A percentile compares a stretch with the other conserved stretches of the same genome.
These are phyloP conservation scores for Polydrusus pterygomalis DNA, from an alignment of 2,888 invertebrate species.

Conservation along the genomic window DNA sequence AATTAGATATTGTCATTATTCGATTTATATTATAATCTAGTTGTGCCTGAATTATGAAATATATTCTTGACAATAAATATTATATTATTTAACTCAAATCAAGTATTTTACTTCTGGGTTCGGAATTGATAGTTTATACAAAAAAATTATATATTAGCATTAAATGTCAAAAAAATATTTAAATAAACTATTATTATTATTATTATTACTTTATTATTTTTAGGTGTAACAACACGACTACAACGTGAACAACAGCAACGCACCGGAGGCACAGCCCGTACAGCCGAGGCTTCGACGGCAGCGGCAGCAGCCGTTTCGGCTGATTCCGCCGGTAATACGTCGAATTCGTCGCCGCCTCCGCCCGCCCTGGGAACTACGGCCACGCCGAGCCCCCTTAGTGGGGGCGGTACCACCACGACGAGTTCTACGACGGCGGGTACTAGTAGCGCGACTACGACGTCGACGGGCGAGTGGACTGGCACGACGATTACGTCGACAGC, in stretches of 20 bases:
- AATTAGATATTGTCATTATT: no score
- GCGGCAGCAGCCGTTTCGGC: constrained; percentile 63
- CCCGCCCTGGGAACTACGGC: constrained; percentile 56
- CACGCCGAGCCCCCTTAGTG: constrained; percentile 44
- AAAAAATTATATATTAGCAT: no score
- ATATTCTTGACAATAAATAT: no score
- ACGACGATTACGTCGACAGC: constrained; percentile 57
- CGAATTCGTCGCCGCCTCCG: constrained; percentile 63
- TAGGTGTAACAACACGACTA: constrained; percentile 88
- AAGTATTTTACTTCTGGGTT: no score
- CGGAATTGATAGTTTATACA: no score
- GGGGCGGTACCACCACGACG: constrained; percentile 45
- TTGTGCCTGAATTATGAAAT: no score
- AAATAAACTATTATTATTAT: no score
- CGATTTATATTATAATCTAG: no score
- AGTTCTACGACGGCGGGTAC: constrained; percentile 54
- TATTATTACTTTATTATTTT: not conserved
- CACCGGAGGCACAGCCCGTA: constrained; percentile 71
- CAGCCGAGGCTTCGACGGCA: constrained; percentile 49
- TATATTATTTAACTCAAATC: no score
- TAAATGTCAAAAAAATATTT: no score
- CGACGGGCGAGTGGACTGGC: constrained; percentile 44
- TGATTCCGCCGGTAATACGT: constrained; percentile 60
- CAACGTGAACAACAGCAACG: constrained; percentile 86
- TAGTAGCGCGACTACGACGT: constrained; percentile 42